Evolutionary conservation across 2,797 vertebrate genomes (phyloP).

Genomic region (Corythornis leucogaster): DNA sequence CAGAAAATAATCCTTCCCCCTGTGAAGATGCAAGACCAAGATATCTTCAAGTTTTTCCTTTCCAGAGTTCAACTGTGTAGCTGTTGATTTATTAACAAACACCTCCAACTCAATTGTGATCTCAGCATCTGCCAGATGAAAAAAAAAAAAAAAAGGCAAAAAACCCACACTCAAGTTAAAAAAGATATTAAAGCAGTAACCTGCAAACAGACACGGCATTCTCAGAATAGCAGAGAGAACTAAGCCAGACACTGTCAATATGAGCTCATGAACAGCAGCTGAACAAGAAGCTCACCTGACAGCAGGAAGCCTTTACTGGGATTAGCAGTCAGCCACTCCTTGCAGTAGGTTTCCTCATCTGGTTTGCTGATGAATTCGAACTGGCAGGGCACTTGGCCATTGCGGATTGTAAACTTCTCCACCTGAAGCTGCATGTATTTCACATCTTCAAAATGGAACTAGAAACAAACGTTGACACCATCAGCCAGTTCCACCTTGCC

Average conservation of each 20-base stretch:
- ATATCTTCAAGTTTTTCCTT: conserved; percentile 93
- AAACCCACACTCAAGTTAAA: background rate
- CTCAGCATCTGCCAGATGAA: conserved; percentile 80
- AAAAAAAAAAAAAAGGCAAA: background rate
- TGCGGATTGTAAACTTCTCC: conserved; percentile 86
- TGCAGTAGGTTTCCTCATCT: conserved; percentile 89
- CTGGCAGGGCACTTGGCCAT: conserved; percentile 94
- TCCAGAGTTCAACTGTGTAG: conserved; percentile 89
- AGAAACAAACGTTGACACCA: background rate
- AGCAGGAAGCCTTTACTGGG: conserved; percentile 91
- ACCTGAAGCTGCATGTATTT: conserved; percentile 95
- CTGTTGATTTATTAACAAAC: conserved; percentile 93
- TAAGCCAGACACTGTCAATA: background rate
- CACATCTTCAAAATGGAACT: conserved; percentile 92
- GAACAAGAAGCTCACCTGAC: conserved; percentile 82
- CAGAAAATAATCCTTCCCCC: conserved; percentile 98
- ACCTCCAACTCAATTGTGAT: conserved; percentile 91
- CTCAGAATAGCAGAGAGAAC: background rate
- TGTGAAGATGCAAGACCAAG: conserved; percentile 90
- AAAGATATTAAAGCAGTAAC: background rate
- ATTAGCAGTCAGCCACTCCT: conserved; percentile 91
- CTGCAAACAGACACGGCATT: background rate
- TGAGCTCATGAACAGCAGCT: background rate
- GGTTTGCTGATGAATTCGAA: conserved; percentile 97
- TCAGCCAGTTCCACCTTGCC: background rate